Base-by-base conservation (phyloP, 2,888 invertebrate species). In the Myopa tessellatipennis region DNA sequence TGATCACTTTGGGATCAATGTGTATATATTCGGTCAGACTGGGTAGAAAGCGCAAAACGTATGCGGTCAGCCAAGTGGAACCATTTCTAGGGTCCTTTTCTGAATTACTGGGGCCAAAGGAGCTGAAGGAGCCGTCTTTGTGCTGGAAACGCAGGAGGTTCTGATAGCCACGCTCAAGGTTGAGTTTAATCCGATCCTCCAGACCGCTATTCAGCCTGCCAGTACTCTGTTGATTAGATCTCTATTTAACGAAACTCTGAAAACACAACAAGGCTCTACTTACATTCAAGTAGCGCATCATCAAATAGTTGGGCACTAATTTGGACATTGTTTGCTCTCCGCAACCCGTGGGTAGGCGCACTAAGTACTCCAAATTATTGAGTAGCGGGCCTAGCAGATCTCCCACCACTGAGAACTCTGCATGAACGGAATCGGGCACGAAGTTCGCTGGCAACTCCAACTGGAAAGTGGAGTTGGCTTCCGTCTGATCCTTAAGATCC, bases 81-180 rank as follows among this genome's bases (percentile, higher is more conserved):
- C 95, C 94, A 90, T 90, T 85, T 65, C 83, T 83, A 0, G 82
- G 82, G 0, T 84, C 84, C 0, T 80, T 80, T 0, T 85, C 83
- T 14, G 90, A 87, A 0, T 61, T 80, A 18, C 36, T 16, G 0
- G 84, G 85, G 16, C 95, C 96, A 86, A 96, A 96, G 81, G 96
- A 92, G 88, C 95, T 92, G 89, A 97, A 99, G 0, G 98, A 98
- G 3, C 98, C 97, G 87, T 98, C 98, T 0, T 90, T 85, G 80
- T 95, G 93, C 78, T 94, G 93, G 88, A 95, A 99, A 0, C 94
- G 95, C 87, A 98, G 91, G 86, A 98, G 94, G 78, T 96, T 92
- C 88, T 99, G 98, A 88, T 97, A 98, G 12, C 97, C 97, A 36
- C 92, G 91, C 84, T 97, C 95, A 87, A 98, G 92, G 81, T 90